A percentile compares a stretch with the other conserved stretches of the same genome.
Conservation (phyloP, 2,797 vertebrate species). For the Chelonia mydas region DNA sequence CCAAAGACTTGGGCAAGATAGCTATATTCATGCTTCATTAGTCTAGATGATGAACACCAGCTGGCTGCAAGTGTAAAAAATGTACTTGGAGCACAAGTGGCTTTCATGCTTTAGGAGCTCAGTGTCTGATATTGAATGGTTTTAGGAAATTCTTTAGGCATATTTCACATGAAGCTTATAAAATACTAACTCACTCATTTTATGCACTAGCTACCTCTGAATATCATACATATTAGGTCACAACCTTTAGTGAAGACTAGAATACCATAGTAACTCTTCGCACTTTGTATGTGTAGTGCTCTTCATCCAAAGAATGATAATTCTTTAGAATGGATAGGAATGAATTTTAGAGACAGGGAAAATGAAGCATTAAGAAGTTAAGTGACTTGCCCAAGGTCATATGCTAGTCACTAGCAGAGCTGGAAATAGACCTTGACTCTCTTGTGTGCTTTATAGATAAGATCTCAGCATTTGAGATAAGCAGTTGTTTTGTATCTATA, state of each 20-base stretch:
- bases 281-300: not conserved
- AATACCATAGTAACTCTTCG: not conserved
- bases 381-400: not conserved
- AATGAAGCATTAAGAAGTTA: not conserved
- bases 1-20: not conserved
- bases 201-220: not conserved
- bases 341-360: not conserved
- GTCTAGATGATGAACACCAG: not conserved
- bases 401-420: not conserved
- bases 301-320: not conserved
- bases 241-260: not conserved
- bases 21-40: accelerated
- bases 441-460: not conserved
- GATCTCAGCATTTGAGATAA: not conserved
- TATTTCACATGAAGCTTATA: not conserved
- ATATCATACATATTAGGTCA: accelerated
- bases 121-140: accelerated
- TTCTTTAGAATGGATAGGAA: not conserved
- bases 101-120: not conserved
- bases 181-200: not conserved
- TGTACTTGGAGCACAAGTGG: not conserved
- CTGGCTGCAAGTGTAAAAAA: not conserved
- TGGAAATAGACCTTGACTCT: not conserved
- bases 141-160: not conserved
- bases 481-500: not conserved